These are phyloP conservation scores for Prenolepis imparis DNA, from an alignment of 2,888 invertebrate genomes.

Conservation along the genomic window DNA sequence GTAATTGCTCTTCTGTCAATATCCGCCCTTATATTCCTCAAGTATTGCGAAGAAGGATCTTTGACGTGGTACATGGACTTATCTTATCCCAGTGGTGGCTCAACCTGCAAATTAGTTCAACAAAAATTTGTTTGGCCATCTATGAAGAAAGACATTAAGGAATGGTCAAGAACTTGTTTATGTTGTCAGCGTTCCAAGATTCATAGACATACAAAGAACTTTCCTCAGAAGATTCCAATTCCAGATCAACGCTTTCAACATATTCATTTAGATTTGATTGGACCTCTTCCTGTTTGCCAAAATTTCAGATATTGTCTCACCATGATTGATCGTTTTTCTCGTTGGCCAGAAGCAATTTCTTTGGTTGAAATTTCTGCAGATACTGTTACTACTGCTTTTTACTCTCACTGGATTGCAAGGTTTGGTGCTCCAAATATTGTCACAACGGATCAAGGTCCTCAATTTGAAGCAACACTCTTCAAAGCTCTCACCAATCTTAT, in stretches of 20 bases:
- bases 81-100: no score
- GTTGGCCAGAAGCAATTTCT: neutral
- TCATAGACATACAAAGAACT: neutral
- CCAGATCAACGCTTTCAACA: no score
- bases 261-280: no score
- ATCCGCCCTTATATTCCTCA: no score
- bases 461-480: neutral
- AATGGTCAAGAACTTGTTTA: neutral
- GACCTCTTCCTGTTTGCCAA: no score
- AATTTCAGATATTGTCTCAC: neutral
- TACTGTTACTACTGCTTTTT: neutral
- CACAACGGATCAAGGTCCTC: neutral
- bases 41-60: no score
- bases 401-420: neutral
- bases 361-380: neutral
- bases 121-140: neutral
- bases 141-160: neutral
- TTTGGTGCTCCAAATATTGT: neutral
- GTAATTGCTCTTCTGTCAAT: no score
- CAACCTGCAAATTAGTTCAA: neutral
- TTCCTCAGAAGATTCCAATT: no score
- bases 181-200: neutral
- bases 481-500: neutral
- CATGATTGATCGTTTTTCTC: neutral
- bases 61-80: no score